Evolutionary conservation across 2,113 vertebrate genomes (phyloP).

Genomic region (Corvus moneduloides): DNA sequence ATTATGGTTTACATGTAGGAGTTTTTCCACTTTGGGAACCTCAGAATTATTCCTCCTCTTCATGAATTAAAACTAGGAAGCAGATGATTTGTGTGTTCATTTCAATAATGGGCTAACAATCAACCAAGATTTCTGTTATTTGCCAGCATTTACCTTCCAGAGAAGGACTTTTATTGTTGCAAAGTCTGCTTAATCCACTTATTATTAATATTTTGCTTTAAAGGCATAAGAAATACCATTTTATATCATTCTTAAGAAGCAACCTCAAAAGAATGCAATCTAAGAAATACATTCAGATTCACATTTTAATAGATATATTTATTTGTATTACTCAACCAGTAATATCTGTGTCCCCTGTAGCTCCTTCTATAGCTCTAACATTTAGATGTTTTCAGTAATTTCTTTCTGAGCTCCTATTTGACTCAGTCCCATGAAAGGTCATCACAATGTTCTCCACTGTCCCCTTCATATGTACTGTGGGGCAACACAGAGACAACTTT

Average conservation of each 20-base stretch:
- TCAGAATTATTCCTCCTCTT: slow-evolving; percentile 13
- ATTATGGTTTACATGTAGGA: slow-evolving; percentile 1
- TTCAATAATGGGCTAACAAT: slow-evolving; percentile 2
- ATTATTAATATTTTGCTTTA: neutral
- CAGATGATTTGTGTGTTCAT: neutral
- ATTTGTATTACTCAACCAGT: neutral
- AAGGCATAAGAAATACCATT: neutral
- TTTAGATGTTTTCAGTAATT: neutral
- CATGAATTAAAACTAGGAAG: slow-evolving; percentile 12
- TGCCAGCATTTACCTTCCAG: neutral
- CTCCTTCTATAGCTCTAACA: neutral
- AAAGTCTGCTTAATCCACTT: neutral
- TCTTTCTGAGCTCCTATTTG: neutral
- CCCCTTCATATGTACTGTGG: neutral
- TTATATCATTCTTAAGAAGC: neutral
- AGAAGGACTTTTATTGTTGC: neutral
- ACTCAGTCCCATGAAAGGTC: neutral
- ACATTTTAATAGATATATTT: neutral
- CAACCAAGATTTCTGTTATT: neutral
- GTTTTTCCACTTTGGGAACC: slow-evolving; percentile 7
- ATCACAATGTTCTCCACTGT: neutral
- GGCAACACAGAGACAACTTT: neutral
- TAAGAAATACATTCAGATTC: neutral
- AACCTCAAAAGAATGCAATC: neutral
- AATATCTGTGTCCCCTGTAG: neutral